Base-by-base conservation (phyloP, 2,797 vertebrate genomes). In the Otolemur crassicaudatus region DNA sequence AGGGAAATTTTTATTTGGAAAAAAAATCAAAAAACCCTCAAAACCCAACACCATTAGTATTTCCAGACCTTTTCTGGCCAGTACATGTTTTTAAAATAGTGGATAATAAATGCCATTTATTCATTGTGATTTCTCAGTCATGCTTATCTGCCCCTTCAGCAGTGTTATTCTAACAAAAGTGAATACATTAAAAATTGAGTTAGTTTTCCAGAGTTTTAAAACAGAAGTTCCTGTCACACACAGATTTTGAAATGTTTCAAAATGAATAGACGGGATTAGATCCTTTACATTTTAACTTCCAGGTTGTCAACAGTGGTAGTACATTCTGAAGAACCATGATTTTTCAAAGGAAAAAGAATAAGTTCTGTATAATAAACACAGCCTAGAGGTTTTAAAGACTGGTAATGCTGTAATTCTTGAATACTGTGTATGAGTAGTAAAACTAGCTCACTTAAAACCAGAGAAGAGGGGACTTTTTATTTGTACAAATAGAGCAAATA, bases 221-320 rank as follows among this genome's bases (percentile, higher is more conserved):
- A 6, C n/a, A 86, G 69, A 92, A 70, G 27, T 76, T 93, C 22
- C 31, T 90, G 7, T 69, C 37, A 20, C 60, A 81, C 22, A 12
- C 34, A 77, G 60, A 46, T 73, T 83, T 93, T 93, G 40, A 95
- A 95, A 80, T 93, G 23, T 49, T 94, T 95, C 69, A 94, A 22
- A 83, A 96, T 53, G 37, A 37, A 4, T 77, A 46, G 40, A 37
- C 58, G 58, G 20, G 25, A 34, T 76, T 82, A 79, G 63, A 46
- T 87, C 43, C 7, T 76, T 94, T 93, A 60, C 14, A 69, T 92
- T 95, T 79, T 90, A 92, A 87, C 85, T 84, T 82, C 29, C 92
- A 83, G 37, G 49, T 93, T 97, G n/a, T 87, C 60, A 70, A 87
- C 56, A 61, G 65, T 76, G 73, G 40, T 80, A 81, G 40, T 77